Evolutionary conservation across 1,140 invertebrate species (phyloP).

Genomic region (Coptotermes formosanus): DNA sequence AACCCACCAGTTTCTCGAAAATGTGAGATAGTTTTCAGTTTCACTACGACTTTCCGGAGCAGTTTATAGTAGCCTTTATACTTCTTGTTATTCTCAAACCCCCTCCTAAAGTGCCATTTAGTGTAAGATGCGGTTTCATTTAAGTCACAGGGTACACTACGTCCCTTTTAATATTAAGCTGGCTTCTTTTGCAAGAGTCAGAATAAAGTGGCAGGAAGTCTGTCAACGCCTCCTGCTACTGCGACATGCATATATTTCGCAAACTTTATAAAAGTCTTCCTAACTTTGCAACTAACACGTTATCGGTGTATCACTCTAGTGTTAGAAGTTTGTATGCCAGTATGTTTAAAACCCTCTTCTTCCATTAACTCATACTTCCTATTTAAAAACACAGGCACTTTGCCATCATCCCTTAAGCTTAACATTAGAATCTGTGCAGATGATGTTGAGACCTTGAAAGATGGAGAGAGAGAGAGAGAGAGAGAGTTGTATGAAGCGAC

Average conservation of each 20-base stretch:
- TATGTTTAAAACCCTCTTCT: neutral
- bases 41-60: neutral
- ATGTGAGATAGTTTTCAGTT: neutral
- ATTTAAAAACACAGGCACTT: constrained; percentile 8
- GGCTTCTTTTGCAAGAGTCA: neutral
- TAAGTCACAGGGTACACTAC: neutral
- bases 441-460: neutral
- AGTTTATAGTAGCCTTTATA: neutral
- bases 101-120: neutral
- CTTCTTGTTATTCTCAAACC: neutral
- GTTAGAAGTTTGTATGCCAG: neutral
- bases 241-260: neutral
- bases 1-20: too few relatives aligned
- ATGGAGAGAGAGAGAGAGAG: neutral
- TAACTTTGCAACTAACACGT: neutral
- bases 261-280: neutral
- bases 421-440: neutral
- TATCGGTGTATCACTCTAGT: neutral
- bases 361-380: neutral
- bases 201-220: neutral
- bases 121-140: neutral
- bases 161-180: neutral
- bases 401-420: neutral
- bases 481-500: neutral
- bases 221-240: neutral